phyloP scores from a whole-genome alignment of 2,888 invertebrate species.

The Chaetogeoica ovagalla region DNA sequence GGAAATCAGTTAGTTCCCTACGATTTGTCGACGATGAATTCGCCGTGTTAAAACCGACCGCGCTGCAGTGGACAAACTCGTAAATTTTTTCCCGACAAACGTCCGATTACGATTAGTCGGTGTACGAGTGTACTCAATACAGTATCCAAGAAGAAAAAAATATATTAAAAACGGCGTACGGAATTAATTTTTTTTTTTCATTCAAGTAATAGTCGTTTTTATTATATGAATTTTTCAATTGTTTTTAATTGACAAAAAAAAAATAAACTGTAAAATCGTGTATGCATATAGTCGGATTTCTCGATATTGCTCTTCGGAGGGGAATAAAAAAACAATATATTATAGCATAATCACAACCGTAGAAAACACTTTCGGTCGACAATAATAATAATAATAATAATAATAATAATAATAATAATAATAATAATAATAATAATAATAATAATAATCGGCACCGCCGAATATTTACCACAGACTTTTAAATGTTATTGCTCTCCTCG shows the following conservation, averaged over 20 bases:
- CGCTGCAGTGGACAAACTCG: too few relatives aligned
- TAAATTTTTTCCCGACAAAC: too few relatives aligned
- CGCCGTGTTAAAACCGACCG: too few relatives aligned
- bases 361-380: background rate
- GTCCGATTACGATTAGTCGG: too few relatives aligned
- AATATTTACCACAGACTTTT: constrained; percentile 10
- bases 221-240: too few relatives aligned
- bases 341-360: background rate
- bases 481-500: constrained; percentile 13
- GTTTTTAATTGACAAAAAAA: constrained; percentile 1
- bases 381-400: background rate
- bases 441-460: background rate
- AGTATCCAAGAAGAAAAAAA: too few relatives aligned
- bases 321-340: background rate
- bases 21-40: too few relatives aligned
- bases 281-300: background rate
- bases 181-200: too few relatives aligned
- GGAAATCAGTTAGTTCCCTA: too few relatives aligned
- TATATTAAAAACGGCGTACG: too few relatives aligned
- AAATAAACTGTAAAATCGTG: background rate
- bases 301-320: constrained; percentile 24
- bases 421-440: background rate
- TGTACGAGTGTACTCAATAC: too few relatives aligned
- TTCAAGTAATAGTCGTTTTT: too few relatives aligned
- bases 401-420: background rate